Percentiles rank a stretch among this genome's conserved stretches.
Evolutionary conservation across 2,113 vertebrate species (phyloP).

Genomic region (Psophia crepitans): DNA sequence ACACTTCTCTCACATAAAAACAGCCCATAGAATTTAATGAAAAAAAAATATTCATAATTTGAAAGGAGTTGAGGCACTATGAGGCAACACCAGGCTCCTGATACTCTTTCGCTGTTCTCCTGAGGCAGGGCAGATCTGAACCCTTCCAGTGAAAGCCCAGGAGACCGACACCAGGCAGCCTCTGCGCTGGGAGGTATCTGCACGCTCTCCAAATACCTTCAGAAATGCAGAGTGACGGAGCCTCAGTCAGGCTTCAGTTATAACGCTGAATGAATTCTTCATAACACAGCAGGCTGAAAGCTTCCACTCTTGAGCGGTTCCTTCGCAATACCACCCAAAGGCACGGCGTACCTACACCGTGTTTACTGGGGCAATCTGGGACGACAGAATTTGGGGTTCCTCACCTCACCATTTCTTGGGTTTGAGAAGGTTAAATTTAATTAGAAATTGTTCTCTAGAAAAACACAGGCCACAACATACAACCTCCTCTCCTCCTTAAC

Average conservation of each 20-base stretch:
- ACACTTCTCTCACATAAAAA: background rate
- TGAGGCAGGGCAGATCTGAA: background rate
- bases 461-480: background rate
- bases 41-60: background rate
- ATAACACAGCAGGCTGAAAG: background rate
- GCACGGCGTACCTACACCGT: rapidly evolving
- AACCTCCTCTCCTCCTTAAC: background rate
- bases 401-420: background rate
- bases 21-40: background rate
- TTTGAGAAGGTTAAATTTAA: background rate
- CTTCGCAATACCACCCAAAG: background rate
- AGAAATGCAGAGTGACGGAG: background rate
- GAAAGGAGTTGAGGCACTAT: background rate
- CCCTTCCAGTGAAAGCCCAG: background rate
- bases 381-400: background rate
- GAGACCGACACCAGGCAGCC: background rate
- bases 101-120: background rate
- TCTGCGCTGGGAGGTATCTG: background rate
- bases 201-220: background rate
- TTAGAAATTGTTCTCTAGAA: background rate
- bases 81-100: background rate
- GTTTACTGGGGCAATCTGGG: background rate
- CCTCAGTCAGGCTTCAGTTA: background rate
- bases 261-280: background rate
- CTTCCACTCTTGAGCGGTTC: background rate